Percentiles rank a stretch among this genome's conserved stretches.
phyloP scores from a whole-genome alignment of 1,140 invertebrate genomes.

The Drosophila tristis region DNA sequence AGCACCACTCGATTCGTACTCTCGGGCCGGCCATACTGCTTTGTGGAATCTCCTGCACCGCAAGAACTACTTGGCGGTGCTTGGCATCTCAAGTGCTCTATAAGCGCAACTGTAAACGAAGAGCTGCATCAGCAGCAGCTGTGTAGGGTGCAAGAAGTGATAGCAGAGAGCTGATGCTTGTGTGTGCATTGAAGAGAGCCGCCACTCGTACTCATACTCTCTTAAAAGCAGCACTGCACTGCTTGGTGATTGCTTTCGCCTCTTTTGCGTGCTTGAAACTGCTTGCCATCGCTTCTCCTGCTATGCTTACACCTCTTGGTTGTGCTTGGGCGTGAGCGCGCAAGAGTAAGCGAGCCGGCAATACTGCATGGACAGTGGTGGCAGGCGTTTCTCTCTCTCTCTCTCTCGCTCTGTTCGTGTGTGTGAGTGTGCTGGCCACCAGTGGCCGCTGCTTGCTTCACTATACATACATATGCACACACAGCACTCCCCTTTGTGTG shows the following conservation, averaged over 20 bases:
- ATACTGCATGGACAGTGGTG: slow-evolving; percentile 54
- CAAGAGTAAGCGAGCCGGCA: slow-evolving; percentile 63
- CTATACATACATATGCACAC: slow-evolving; percentile 27
- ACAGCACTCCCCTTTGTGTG: not conserved
- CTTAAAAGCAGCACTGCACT: slow-evolving; percentile 11
- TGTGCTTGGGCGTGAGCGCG: slow-evolving; percentile 51
- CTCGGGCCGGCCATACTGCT: not conserved
- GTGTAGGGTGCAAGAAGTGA: slow-evolving; percentile 1
- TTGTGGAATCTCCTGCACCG: too few species aligned
- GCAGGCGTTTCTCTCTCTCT: not conserved
- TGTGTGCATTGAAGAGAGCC: too few species aligned
- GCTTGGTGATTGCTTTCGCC: slow-evolving; percentile 13
- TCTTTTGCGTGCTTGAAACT: slow-evolving; percentile 3
- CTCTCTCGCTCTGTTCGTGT: slow-evolving; percentile 1
- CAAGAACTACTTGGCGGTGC: too few species aligned
- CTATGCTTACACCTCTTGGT: not conserved
- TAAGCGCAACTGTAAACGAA: too few species aligned
- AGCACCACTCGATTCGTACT: slow-evolving; percentile 62
- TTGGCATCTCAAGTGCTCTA: too few species aligned
- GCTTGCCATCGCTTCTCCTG: slow-evolving; percentile 13
- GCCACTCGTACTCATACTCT: slow-evolving; percentile 2
- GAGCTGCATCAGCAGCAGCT: too few species aligned
- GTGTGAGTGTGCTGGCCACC: slow-evolving; percentile 46
- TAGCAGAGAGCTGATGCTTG: slow-evolving; percentile 1
- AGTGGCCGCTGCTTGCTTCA: slow-evolving; percentile 53